A percentile compares a stretch with the other conserved stretches of the same genome.
Conservation (phyloP, 2,888 invertebrate genomes). For the Cantharis lateralis region DNA sequence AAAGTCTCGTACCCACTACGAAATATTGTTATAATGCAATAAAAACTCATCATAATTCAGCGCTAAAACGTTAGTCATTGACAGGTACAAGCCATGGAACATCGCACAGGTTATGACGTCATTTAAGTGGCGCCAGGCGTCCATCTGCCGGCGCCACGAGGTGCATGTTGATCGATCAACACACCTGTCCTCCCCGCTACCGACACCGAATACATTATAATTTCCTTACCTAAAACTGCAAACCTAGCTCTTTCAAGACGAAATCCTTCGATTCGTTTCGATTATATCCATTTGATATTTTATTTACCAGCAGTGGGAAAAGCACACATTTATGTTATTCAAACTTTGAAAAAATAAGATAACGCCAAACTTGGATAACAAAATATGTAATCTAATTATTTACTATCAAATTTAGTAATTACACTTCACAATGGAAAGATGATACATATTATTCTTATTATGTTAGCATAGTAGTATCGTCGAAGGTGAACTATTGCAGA, state of each 20-base stretch:
- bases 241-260: neutral
- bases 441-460: neutral
- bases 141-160: constrained; percentile 51
- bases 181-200: constrained; percentile 41
- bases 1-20: neutral
- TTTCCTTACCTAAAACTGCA: constrained; percentile 1
- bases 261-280: neutral
- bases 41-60: neutral
- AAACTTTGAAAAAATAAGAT: neutral
- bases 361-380: neutral
- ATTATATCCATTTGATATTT: too few species aligned
- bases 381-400: neutral
- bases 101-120: constrained; percentile 38
- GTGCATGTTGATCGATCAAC: constrained; percentile 53
- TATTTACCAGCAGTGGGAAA: neutral
- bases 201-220: constrained; percentile 6
- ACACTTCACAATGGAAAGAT: neutral
- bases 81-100: constrained; percentile 40
- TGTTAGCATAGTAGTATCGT: neutral
- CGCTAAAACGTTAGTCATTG: constrained; percentile 28
- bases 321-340: neutral
- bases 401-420: neutral
- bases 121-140: constrained; percentile 31
- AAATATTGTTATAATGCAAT: neutral
- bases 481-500: too few species aligned